Evolutionary conservation across 1,140 invertebrate genomes (phyloP), one percentile per base, ranked within the genome.

Genomic region (Drosophila persimilis): DNA sequence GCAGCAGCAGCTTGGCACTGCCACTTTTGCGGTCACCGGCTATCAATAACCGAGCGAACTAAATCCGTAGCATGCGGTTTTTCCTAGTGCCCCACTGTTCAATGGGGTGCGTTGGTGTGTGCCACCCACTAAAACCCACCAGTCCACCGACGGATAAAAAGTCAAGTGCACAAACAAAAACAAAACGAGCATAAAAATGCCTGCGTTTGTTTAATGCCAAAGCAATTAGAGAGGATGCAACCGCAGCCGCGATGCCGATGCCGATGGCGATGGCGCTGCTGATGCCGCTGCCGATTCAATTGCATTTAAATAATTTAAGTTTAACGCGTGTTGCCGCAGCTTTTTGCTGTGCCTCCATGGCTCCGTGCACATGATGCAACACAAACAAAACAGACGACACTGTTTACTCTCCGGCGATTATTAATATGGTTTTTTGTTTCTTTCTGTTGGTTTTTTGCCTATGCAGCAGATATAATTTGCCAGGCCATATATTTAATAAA

Each of bases 1-100:
- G 11, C 53, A 58, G 65, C 58, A 53, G 50, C 65, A 56, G 47
- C 59, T 41, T 20, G 54, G 54, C 41, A n/a, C 53, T 48, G 39
- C 47, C 64, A 51, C 56, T 70, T 62, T 67, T 88, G 81, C 83
- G 81, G 81, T 88, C 53, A 41, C 2, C 41, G 44, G 69, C 83
- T 88, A 86, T 86, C 83, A 88, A 81, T 88, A 88, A 81, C 77
- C 58, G 43, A 58, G 59, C 39, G 43, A 88, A 81, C 70, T 52
- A 70, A 77, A 88, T 86, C 74, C 81, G 59, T 57, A 88, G 55
- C 83, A 81, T 86, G 83, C 63, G 81, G 83, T 81, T 81, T 77
- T 60, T 52, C 48, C 45, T 13, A 50, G 63, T 35, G 26, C 50
- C 24, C 17, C 31, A 39, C 4, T 26, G 24, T 31, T 31, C 31